A percentile compares a stretch with the other conserved stretches of the same genome.
Conservation (phyloP, 2,797 vertebrate genomes). For the Dendrocincla tyrannina region DNA sequence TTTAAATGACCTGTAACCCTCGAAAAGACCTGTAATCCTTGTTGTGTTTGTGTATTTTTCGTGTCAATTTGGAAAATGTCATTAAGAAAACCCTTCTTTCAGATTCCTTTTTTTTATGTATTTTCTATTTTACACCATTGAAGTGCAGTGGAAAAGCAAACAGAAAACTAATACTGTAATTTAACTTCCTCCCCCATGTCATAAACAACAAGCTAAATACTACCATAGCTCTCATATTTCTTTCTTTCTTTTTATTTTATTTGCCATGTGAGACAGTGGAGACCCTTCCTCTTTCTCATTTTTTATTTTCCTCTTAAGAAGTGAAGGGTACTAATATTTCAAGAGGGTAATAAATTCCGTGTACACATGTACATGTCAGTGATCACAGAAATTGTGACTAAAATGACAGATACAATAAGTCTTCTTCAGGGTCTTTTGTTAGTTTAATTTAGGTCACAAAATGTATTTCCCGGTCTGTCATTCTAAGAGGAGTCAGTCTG, state of each 20-base stretch:
- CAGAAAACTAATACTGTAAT: conserved; percentile 23
- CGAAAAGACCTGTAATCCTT: conserved; percentile 58
- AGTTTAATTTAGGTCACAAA: conserved; percentile 31
- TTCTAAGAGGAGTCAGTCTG: background rate
- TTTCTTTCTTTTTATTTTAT: background rate
- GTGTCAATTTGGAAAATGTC: conserved; percentile 30
- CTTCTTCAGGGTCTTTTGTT: conserved; percentile 18
- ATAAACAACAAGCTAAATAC: background rate
- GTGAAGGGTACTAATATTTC: background rate
- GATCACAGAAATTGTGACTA: conserved; percentile 11
- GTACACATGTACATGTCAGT: background rate
- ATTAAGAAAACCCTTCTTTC: background rate
- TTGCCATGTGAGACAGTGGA: background rate
- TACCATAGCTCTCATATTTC: background rate
- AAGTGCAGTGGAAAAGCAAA: conserved; percentile 13
- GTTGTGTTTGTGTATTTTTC: conserved; percentile 64
- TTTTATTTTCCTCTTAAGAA: background rate
- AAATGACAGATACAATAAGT: background rate
- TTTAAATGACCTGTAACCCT: conserved; percentile 55
- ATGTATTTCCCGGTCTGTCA: background rate
- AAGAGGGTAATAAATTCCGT: background rate
- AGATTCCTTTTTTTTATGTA: conserved; percentile 7
- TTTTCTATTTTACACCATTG: conserved; percentile 27
- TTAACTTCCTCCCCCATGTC: background rate
- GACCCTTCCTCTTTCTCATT: background rate